Base-by-base conservation (phyloP, 2,113 vertebrate genomes). In the Limanda limanda region DNA sequence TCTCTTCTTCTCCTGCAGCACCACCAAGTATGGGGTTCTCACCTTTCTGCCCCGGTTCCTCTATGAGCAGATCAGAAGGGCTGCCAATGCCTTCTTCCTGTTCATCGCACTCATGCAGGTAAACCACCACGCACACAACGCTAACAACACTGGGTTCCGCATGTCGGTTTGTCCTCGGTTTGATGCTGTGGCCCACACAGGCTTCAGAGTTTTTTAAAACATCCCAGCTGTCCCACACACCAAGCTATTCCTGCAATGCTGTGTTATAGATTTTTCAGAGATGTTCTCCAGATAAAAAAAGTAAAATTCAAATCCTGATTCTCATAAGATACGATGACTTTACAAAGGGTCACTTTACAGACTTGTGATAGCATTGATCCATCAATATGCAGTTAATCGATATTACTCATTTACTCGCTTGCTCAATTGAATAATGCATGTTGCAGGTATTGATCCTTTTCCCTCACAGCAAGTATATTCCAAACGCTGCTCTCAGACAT, bases 71-170 rank as follows among this genome's bases (percentile, higher is more conserved):
- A 98, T 99, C 92, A 94, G 98, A 87, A 96, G 96, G 92, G 98
- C 98, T 77, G 98, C 98, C 86, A 99, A 99, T 81, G 96, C 98
- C 90, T 99, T 99, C 95, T 99, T 99, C 92, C 96, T 99, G 86
- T 99, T 99, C 94, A 98, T 99, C 93, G 98, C 98, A 92, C 97
- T 99, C 94, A 94, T 99, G 95, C 98, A 99, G 97, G 98, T 99
- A 96, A 76, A 55, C 3, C 48, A 58, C 54, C 23, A 21, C 21
- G 3, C 35, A 35, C 54, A 35, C 4, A 55, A 25, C 23, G 1
- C 31, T 31, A 0, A 13, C 37, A 60, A 64, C 65, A 42, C 57
- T 57, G 58, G n/a, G n/a, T 64, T 69, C 23, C 24, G 24, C 24
- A n/a, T 40, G 20, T 24, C 71, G 67, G 59, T 83, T 78, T 59